phyloP scores from a whole-genome alignment of 1,140 invertebrate genomes.

The Nasonia giraulti region DNA sequence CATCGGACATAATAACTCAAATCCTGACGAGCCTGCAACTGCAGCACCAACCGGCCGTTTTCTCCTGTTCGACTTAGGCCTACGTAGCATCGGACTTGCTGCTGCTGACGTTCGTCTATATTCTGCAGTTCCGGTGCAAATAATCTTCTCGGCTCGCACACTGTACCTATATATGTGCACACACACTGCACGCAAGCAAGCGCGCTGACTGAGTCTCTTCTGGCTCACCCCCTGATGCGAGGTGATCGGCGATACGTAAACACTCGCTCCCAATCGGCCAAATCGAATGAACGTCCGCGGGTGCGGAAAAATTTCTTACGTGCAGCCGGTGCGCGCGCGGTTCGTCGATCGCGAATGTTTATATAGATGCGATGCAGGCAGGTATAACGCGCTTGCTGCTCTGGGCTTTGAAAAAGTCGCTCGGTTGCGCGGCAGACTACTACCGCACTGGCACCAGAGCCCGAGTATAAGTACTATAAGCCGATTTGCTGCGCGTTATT shows the following conservation, averaged over 20 bases:
- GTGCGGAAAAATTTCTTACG: background rate
- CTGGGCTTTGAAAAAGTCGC: constrained; percentile 6
- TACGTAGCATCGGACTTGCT: constrained; percentile 23
- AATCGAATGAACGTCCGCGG: background rate
- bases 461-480: background rate
- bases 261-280: constrained; percentile 16
- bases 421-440: background rate
- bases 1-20: constrained; percentile 23
- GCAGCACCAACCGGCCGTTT: background rate
- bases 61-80: background rate
- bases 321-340: background rate
- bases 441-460: background rate
- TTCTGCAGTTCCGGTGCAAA: background rate
- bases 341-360: background rate
- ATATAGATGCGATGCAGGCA: background rate
- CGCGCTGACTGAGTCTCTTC: too few species aligned
- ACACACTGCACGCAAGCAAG: too few species aligned
- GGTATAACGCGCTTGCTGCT: background rate
- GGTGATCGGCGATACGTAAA: too few species aligned
- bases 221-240: too few species aligned
- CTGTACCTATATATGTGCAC: background rate
- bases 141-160: background rate
- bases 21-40: background rate
- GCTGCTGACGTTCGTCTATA: background rate
- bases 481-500: constrained; percentile 23